These are phyloP conservation scores for Hemichromis elongatus DNA, from an alignment of 2,113 vertebrate genomes.

Conservation along the genomic window DNA sequence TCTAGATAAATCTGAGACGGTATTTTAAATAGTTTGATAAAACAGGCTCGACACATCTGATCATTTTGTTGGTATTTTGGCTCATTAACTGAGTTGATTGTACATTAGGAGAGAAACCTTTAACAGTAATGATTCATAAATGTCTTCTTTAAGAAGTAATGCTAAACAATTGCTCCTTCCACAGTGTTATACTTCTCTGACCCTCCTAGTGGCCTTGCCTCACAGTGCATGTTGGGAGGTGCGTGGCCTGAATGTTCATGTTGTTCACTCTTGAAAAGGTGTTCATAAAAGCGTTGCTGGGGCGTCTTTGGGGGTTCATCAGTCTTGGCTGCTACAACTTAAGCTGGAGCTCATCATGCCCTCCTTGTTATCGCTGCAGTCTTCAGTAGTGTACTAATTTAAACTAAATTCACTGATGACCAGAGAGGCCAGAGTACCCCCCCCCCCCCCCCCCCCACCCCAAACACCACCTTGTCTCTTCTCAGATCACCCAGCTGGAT, in stretches of 20 bases:
- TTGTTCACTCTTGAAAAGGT: not conserved
- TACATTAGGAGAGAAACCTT: not conserved
- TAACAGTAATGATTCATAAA: not conserved
- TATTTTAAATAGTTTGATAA: not conserved
- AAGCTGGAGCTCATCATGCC: not conserved
- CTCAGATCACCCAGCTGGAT: conserved; percentile 91
- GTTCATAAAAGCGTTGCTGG: not conserved
- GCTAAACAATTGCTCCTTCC: not conserved
- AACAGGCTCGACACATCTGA: not conserved
- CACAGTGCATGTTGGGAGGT: not conserved
- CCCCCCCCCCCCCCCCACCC: fast-evolving
- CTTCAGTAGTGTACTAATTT: not conserved
- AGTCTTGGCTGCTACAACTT: not conserved
- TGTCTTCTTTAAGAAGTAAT: not conserved
- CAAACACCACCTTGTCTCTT: not conserved
- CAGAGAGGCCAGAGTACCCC: fast-evolving
- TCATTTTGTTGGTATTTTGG: not conserved
- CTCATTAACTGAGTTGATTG: not conserved
- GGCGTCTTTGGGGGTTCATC: not conserved
- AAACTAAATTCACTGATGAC: not conserved
- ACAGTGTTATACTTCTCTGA: not conserved
- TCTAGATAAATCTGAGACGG: not conserved
- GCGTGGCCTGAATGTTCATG: not conserved
- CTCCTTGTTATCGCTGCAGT: not conserved
- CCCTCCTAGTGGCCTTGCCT: not conserved